Conservation (phyloP, 2,113 vertebrate genomes). For the Hymenochirus boettgeri region DNA sequence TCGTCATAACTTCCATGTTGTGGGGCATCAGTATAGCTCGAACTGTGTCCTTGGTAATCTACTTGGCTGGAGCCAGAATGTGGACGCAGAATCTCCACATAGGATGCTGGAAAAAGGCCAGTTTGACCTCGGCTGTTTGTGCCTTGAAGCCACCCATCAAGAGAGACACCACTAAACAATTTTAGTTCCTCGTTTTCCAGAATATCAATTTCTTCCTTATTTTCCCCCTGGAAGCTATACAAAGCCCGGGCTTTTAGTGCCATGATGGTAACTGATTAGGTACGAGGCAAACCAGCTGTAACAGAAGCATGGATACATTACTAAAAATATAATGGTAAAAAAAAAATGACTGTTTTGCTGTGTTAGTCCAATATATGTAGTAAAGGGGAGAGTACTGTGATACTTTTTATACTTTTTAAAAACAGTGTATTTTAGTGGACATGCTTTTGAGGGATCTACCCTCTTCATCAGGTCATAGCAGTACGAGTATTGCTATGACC, state of each 20-base stretch:
- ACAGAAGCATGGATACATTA: too few species aligned
- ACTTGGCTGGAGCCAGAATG: conserved; percentile 68
- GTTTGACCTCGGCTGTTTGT: conserved; percentile 86
- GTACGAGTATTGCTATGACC: too few species aligned
- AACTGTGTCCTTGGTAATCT: conserved; percentile 68
- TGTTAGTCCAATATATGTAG: too few species aligned
- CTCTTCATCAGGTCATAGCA: too few species aligned
- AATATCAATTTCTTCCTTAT: conserved; percentile 93
- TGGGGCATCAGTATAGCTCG: conserved; percentile 66
- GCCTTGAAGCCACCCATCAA: conserved; percentile 92
- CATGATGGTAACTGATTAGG: too few species aligned
- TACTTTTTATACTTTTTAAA: too few species aligned
- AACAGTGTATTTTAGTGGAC: too few species aligned
- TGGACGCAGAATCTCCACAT: conserved; percentile 80
- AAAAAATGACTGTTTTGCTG: too few species aligned
- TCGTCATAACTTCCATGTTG: conserved; percentile 72
- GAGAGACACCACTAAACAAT: conserved; percentile 83
- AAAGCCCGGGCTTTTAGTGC: conserved; percentile 86
- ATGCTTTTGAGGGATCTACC: too few species aligned
- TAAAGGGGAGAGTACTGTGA: too few species aligned
- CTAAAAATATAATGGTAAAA: too few species aligned
- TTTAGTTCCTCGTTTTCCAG: conserved; percentile 88
- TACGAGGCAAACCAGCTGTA: too few species aligned
- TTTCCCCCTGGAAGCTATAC: conserved; percentile 91
- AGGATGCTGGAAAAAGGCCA: conserved; percentile 92